These are phyloP conservation scores for Galago senegalensis DNA, from an alignment of 2,797 vertebrate species.

Conservation along the genomic window DNA sequence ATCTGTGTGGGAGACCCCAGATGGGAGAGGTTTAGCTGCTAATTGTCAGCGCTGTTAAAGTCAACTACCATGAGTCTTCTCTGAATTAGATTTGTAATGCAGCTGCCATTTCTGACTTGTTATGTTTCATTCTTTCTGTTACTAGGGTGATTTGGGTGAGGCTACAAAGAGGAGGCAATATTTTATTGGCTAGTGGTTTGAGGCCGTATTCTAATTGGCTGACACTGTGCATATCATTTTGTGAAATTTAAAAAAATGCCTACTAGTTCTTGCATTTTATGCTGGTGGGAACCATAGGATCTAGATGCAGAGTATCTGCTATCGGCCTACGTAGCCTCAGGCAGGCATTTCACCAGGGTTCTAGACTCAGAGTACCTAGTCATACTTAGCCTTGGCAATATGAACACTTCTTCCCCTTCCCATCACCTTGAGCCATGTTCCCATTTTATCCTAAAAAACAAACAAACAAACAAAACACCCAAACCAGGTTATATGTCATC, in stretches of 20 bases:
- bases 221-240: neutral
- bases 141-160: neutral
- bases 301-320: neutral
- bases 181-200: neutral
- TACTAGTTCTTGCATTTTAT: neutral
- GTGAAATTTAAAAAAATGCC: neutral
- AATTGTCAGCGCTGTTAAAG: neutral
- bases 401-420: neutral
- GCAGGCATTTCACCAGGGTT: neutral
- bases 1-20: neutral
- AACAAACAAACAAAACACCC: neutral
- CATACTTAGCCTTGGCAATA: neutral
- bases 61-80: neutral
- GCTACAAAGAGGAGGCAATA: neutral
- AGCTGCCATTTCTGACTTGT: neutral
- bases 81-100: neutral
- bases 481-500: neutral
- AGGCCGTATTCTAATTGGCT: slow-evolving; percentile 28
- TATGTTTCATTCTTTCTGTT: slow-evolving; percentile 36
- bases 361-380: neutral
- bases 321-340: neutral
- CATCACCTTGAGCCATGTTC: neutral
- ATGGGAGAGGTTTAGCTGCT: neutral
- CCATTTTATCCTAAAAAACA: neutral
- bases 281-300: neutral